Base-by-base conservation (phyloP, 2,113 vertebrate genomes). In the Rhinichthys klamathensis region DNA sequence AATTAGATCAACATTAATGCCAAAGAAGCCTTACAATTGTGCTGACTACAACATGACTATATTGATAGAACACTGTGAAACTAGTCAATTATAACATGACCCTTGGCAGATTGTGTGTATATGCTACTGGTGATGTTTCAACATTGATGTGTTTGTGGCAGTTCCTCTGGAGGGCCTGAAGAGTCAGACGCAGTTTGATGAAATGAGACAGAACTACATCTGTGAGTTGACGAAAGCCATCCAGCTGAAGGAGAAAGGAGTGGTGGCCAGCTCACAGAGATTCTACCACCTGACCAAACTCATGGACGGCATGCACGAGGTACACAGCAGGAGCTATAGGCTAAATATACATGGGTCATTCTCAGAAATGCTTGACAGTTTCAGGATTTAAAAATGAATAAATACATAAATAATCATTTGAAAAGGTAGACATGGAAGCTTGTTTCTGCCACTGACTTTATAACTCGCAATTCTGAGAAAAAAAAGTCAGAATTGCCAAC, bases 211-310 rank as follows among this genome's bases (percentile, higher is more conserved):
- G 13, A 97, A 92, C 90, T 99, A 99, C 93, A 97, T 99, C 85
- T 95, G 96, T 67, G 98, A 99, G 88, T 93, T 99, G 87, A 96
- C 96, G 87, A 99, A 96, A 80, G 97, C 95, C 0, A 96, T 99
- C 80, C 96, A 97, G 83, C 88, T 97, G 91, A 96, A 93, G 86
- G 97, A 98, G 92, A 99, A 97, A 85, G 95, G 97, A 0, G 90
- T 97, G 67, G 94, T 98, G 86, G 93, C 95, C 67, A 96, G 96
- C 89, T 98, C 98, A 0, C 98, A 99, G 85, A 95, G 98, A 15
- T 99, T 98, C 94, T 99, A 97, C 91, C 97, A 97, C 0, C 97
- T 99, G 41, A 99, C 98, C 85, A 99, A 97, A 85, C 92, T 99
- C 63, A 96, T 99, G 93, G 98, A 99, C 85, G 91, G 94, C 89